These are phyloP conservation scores for Sycophila texana DNA, from an alignment of 2,888 invertebrate genomes.

Conservation along the genomic window DNA sequence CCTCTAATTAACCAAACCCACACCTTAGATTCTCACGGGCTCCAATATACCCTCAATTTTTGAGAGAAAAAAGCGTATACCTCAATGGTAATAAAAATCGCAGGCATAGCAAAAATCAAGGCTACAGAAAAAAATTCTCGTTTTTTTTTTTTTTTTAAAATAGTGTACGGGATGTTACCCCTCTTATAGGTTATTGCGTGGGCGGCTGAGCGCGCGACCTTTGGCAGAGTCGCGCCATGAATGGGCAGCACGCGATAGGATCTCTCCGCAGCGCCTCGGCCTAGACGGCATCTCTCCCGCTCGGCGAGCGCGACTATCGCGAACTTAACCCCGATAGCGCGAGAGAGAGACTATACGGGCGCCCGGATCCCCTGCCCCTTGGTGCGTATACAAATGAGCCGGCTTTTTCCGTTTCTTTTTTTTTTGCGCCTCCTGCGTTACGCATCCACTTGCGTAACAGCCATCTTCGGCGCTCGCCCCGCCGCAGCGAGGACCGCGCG, in stretches of 20 bases:
- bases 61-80: not conserved
- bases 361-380: not conserved
- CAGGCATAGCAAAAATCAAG: constrained; percentile 5
- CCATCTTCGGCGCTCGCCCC: too few relatives aligned
- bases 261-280: constrained; percentile 19
- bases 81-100: not conserved
- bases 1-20: not conserved
- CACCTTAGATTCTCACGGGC: not conserved
- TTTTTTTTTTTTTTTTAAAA: not conserved
- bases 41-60: not conserved
- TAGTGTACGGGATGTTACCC: too few relatives aligned
- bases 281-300: constrained; percentile 29
- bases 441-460: too few relatives aligned
- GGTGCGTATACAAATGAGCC: not conserved
- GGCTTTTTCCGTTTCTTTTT: not conserved
- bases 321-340: constrained; percentile 53
- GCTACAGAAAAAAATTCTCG: constrained; percentile 29
- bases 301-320: constrained; percentile 23
- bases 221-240: constrained; percentile 17
- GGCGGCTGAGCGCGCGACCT: constrained; percentile 12
- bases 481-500: too few relatives aligned
- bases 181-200: not conserved
- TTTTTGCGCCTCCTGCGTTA: too few relatives aligned
- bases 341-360: constrained; percentile 17
- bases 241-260: constrained; percentile 7